phyloP scores from a whole-genome alignment of 2,113 vertebrate species.

The Corythornis madagascariensis region DNA sequence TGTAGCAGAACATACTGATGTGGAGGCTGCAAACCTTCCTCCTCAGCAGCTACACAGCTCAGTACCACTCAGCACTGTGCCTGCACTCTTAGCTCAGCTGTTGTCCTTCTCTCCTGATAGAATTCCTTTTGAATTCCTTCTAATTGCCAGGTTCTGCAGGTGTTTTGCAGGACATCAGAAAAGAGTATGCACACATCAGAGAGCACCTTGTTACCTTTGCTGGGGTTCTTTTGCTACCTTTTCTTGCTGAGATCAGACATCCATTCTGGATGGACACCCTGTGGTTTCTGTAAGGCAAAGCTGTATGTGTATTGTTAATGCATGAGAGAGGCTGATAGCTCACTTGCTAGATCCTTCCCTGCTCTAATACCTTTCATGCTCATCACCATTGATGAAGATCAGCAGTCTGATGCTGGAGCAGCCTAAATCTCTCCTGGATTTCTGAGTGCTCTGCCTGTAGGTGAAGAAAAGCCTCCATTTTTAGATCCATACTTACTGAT shows the following conservation, averaged over 20 bases:
- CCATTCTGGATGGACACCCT: not conserved
- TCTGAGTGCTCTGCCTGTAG: not conserved
- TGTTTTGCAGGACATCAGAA: not conserved
- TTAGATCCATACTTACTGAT: not conserved
- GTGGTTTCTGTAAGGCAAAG: not conserved
- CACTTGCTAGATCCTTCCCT: not conserved
- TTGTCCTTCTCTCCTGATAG: not conserved
- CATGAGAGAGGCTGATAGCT: not conserved
- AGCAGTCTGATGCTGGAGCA: not conserved
- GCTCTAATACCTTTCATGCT: not conserved
- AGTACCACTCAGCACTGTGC: not conserved
- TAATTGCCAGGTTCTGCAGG: not conserved
- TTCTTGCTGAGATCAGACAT: not conserved
- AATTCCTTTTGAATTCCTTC: not conserved
- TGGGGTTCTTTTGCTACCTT: not conserved
- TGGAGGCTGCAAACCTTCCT: not conserved
- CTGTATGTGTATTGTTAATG: not conserved
- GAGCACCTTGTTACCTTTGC: not conserved
- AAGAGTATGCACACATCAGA: not conserved
- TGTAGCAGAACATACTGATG: not conserved
- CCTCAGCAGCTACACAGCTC: fast-evolving
- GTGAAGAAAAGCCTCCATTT: not conserved
- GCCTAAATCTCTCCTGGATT: not conserved
- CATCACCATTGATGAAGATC: not conserved
- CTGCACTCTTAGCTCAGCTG: not conserved